Evolutionary conservation across 2,888 invertebrate species (phyloP), one percentile per base, ranked within the genome.

Genomic region (Brachypalpus laphriformis): DNA sequence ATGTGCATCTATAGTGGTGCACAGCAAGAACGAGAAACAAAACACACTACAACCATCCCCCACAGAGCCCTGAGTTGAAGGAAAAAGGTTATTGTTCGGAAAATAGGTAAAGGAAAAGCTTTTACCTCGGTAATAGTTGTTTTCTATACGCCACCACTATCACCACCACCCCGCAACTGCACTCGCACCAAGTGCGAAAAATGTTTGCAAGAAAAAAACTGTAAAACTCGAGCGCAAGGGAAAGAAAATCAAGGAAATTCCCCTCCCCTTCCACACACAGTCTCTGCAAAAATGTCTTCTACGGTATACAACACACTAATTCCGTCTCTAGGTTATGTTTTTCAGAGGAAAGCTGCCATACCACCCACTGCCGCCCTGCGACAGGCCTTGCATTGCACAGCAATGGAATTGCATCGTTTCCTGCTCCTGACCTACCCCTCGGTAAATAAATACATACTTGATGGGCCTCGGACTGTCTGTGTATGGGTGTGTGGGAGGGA

Each of bases 81-180:
- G 87, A 88, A 80, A 89, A 89, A 88, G 89, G 89, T 89, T 89
- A 87, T 88, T 88, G 89, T 87, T 87, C 89, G 88, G 68, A 74
- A 89, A 88, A 86, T 88, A 88, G 89, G 89, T 87, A 88, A 89
- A 88, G 89, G 89, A 89, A 88, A 87, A 78, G 87, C 72, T 78
- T 80, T 85, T 76, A 71, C 54, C 63, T 71, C 78, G 61, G 51
- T 65, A 68, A 68, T 83, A 74, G 78, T 83, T 63, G 47, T 37
- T 65, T 71, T 65, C 34, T 31, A 49, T 45, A 34, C 42, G 40
- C 47, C 42, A 51, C 54, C 18, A 20, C 11, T 22, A 34, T 1
- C 45, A 22, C n/a, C 51, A 59, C 72, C 66, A 34, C 28, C 40
- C 34, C n/a, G n/a, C n/a, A 49, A 3, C 51, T 51, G 59, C 34